Evolutionary conservation across 1,140 invertebrate genomes (phyloP).

Genomic region (Drosophila watanabei): DNA sequence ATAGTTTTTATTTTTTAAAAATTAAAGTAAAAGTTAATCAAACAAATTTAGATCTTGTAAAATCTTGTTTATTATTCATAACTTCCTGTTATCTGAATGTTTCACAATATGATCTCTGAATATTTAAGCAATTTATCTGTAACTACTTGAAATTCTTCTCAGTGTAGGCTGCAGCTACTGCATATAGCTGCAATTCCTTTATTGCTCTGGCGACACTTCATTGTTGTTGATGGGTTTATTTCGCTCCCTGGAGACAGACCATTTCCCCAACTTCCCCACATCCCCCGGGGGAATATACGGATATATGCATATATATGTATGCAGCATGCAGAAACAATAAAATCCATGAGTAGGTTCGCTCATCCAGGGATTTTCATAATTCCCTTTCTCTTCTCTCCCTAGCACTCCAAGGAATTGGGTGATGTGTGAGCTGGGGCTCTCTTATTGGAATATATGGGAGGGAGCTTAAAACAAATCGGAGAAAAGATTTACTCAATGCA

Average conservation of each 20-base stretch:
- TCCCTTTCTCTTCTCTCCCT: constrained; percentile 7
- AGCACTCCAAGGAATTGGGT: constrained; percentile 36
- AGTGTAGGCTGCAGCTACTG: constrained; percentile 42
- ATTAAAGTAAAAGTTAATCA: no score
- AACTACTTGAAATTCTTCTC: neutral
- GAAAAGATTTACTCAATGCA: constrained; percentile 6
- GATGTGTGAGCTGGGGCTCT: constrained; percentile 9
- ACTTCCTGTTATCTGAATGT: no score
- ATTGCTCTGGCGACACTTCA: constrained; percentile 62
- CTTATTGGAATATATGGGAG: neutral
- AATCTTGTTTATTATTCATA: no score
- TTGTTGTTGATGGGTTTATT: constrained; percentile 71
- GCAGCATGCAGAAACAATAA: constrained; percentile 51
- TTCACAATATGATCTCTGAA: neutral
- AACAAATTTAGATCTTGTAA: no score
- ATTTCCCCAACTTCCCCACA: neutral
- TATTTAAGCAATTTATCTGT: neutral
- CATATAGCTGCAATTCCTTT: constrained; percentile 34
- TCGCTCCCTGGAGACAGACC: constrained; percentile 34
- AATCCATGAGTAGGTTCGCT: constrained; percentile 33
- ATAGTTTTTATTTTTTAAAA: no score
- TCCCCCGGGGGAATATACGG: neutral
- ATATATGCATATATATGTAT: constrained; percentile 1
- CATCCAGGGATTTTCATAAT: constrained; percentile 62
- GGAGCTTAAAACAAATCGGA: neutral